phyloP scores from a whole-genome alignment of 2,888 invertebrate genomes.

The Cancer borealis region DNA sequence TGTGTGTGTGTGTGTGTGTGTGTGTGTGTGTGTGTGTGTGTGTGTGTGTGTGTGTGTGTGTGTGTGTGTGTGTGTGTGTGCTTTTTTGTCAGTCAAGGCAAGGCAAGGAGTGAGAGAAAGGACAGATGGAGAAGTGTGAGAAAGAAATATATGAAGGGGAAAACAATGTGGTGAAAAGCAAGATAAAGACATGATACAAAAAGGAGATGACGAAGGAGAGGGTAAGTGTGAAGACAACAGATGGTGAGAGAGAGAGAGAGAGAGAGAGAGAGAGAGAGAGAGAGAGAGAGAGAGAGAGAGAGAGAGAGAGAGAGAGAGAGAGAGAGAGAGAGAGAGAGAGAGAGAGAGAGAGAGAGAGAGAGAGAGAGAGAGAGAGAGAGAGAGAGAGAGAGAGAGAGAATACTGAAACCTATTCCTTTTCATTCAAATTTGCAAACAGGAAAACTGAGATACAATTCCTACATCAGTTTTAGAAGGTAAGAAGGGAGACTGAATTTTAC shows the following conservation, averaged over 20 bases:
- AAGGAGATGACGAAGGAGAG: background rate
- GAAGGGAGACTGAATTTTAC: background rate
- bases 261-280: background rate
- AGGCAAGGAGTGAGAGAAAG: background rate
- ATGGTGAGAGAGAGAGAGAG: slow-evolving; percentile 28
- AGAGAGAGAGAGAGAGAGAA: slow-evolving; percentile 43
- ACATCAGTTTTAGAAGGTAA: background rate
- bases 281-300: slow-evolving; percentile 17
- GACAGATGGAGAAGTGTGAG: background rate
- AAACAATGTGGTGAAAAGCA: background rate
- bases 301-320: slow-evolving; percentile 41
- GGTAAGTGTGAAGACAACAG: background rate
- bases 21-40: slow-evolving; percentile 9
- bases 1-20: background rate
- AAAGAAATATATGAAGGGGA: background rate
- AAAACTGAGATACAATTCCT: background rate
- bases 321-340: slow-evolving; percentile 60
- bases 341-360: slow-evolving; percentile 46
- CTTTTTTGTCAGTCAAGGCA: background rate
- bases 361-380: slow-evolving; percentile 47
- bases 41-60: too few species aligned
- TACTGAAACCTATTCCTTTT: background rate
- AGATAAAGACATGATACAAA: background rate
- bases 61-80: background rate
- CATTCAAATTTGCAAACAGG: background rate